Percentiles rank a stretch among this genome's conserved stretches.
Conservation (phyloP, 2,797 vertebrate genomes). For the Miichthys miiuy region DNA sequence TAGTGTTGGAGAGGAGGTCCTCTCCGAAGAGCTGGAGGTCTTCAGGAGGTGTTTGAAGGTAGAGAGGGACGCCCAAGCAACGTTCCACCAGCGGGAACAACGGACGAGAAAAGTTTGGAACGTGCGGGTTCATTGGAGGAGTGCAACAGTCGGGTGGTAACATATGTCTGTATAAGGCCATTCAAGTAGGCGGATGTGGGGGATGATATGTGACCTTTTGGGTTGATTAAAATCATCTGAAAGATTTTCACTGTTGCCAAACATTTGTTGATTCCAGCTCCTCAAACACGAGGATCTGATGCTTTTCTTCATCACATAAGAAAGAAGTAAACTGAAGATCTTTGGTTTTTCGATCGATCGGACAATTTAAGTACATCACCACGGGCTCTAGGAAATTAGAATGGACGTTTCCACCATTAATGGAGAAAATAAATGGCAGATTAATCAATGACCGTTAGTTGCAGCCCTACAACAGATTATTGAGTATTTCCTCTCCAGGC, state of each 20-base stretch:
- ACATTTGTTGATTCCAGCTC: not conserved
- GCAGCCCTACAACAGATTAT: slow-evolving; percentile 3
- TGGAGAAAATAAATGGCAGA: not conserved
- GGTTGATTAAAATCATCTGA: no score
- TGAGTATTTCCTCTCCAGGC: slow-evolving; percentile 13
- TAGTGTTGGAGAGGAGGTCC: no score
- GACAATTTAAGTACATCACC: not conserved
- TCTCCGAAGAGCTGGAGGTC: no score
- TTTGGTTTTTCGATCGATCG: not conserved
- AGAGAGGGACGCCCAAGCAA: no score
- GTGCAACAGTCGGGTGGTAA: no score
- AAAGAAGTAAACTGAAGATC: not conserved
- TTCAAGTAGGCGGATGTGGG: no score
- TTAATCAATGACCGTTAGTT: slow-evolving; percentile 2
- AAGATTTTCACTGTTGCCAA: not conserved
- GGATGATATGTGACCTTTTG: no score
- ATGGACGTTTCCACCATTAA: not conserved
- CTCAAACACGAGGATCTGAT: not conserved
- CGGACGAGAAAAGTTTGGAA: no score
- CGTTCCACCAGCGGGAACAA: no score
- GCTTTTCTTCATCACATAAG: not conserved
- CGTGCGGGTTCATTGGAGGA: no score
- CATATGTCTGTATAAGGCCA: no score
- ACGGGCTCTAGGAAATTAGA: not conserved
- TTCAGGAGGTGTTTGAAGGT: no score